Conservation (phyloP, 30 jellyfish, hydroid and myxozoan species). For the Pseudorhiza aurosa region DNA sequence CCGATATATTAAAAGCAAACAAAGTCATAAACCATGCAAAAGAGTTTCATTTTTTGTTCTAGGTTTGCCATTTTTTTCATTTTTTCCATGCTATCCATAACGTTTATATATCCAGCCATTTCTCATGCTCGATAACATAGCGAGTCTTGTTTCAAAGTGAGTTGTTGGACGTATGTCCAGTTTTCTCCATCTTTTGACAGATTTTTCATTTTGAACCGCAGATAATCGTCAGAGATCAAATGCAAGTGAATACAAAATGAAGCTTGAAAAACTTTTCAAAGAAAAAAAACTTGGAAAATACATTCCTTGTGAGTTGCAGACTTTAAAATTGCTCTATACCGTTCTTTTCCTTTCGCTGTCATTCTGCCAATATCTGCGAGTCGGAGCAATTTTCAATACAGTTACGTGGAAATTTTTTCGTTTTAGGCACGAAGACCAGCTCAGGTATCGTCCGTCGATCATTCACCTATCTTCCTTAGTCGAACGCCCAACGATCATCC, state of each 20-base stretch:
- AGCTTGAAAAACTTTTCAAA: conserved; percentile 4
- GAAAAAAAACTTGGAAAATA: conserved; percentile 43
- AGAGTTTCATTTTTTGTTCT: conserved; percentile 15
- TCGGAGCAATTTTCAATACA: too few relatives aligned
- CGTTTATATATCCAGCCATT: too few relatives aligned
- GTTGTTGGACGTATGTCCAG: too few relatives aligned
- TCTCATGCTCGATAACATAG: too few relatives aligned
- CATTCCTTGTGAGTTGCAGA: conserved; percentile 60
- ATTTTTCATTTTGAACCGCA: neutral
- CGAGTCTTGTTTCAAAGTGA: too few relatives aligned
- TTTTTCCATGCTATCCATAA: too few relatives aligned
- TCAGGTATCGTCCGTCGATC: neutral
- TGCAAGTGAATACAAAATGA: conserved; percentile 14
- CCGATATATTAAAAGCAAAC: conserved; percentile 12
- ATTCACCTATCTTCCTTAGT: too few relatives aligned
- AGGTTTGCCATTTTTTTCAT: conserved; percentile 21
- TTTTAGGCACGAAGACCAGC: neutral
- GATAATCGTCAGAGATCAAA: conserved; percentile 14
- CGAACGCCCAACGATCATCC: too few relatives aligned
- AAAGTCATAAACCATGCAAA: conserved; percentile 18
- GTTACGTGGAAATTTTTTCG: neutral
- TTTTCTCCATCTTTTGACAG: too few relatives aligned
- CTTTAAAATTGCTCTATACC: too few relatives aligned
- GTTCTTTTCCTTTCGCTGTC: too few relatives aligned
- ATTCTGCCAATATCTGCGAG: too few relatives aligned